Percentiles rank a stretch among this genome's conserved stretches.
phyloP scores from a whole-genome alignment of 2,797 vertebrate genomes.

The Gila robusta region DNA sequence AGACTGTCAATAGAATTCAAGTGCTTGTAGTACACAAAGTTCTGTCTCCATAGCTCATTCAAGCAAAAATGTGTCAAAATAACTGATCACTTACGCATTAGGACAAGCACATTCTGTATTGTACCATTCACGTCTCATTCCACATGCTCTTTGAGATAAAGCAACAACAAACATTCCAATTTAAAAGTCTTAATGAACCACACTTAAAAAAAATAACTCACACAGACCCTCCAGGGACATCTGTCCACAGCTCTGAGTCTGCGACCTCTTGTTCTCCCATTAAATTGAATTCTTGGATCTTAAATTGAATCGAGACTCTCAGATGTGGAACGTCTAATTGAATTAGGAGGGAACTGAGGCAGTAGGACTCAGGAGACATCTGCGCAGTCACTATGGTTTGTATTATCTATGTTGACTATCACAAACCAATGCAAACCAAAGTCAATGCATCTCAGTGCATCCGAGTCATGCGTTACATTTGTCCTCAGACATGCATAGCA shows the following conservation, averaged over 20 bases:
- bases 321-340: conserved; percentile 65
- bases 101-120: neutral
- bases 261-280: conserved; percentile 20
- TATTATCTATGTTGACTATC: neutral
- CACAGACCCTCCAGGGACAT: neutral
- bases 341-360: conserved; percentile 58
- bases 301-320: conserved; percentile 69
- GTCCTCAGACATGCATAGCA: neutral
- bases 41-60: neutral
- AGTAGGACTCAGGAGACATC: neutral
- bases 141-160: neutral
- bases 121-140: neutral
- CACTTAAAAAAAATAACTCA: neutral
- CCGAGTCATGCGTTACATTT: neutral
- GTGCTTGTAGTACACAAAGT: neutral
- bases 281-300: conserved; percentile 56
- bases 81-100: neutral
- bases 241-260: conserved; percentile 14
- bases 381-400: neutral
- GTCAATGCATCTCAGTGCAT: neutral
- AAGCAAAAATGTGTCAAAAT: neutral
- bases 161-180: neutral
- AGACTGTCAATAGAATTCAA: neutral
- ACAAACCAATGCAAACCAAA: conserved; percentile 1
- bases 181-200: conserved; percentile 9